phyloP scores from a whole-genome alignment of 2,888 invertebrate species.

The Drosophila quasianomalipes region DNA sequence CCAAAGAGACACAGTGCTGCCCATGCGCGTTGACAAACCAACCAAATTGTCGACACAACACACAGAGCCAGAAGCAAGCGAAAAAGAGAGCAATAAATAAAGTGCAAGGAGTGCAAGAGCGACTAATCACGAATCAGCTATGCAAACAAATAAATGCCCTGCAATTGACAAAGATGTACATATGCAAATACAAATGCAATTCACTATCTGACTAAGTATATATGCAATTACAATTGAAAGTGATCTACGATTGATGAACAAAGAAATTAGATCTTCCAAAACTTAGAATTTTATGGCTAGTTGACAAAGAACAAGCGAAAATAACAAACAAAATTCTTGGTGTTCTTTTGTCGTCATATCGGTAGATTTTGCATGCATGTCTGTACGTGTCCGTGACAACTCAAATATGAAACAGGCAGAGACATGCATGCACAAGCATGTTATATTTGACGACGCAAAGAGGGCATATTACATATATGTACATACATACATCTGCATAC shows the following conservation, averaged over 20 bases:
- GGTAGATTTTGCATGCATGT: constrained; percentile 27
- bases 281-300: not conserved
- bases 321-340: not conserved
- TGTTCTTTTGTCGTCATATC: constrained; percentile 17
- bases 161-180: constrained; percentile 5
- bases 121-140: constrained; percentile 5
- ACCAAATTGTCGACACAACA: constrained; percentile 32
- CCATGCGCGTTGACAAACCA: constrained; percentile 60
- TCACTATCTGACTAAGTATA: not conserved
- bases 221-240: constrained; percentile 2
- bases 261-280: not conserved
- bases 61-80: constrained; percentile 9
- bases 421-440: constrained; percentile 42
- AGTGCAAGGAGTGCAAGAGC: constrained; percentile 15
- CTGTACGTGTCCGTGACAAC: constrained; percentile 40
- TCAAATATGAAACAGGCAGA: constrained; percentile 5
- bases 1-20: constrained; percentile 50
- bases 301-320: not conserved
- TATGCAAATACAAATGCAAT: constrained; percentile 1
- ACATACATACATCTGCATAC: constrained; percentile 21
- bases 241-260: not conserved
- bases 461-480: constrained; percentile 2
- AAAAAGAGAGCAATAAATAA: constrained; percentile 13
- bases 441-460: constrained; percentile 1
- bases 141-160: constrained; percentile 45